phyloP scores from a whole-genome alignment of 2,113 vertebrate species.

The Cyrtonyx montezumae region DNA sequence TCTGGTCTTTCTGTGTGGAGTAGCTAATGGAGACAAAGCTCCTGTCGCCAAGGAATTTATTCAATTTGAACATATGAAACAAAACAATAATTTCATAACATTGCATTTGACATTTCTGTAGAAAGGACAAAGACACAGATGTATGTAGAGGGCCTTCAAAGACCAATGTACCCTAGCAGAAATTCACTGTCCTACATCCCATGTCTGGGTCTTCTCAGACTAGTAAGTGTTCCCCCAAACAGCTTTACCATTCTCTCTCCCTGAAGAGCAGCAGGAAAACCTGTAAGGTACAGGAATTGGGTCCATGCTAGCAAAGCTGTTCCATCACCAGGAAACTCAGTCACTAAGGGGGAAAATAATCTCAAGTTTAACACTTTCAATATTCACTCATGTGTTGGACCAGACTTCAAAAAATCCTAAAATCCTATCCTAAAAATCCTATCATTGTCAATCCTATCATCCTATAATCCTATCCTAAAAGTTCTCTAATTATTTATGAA shows the following conservation, averaged over 20 bases:
- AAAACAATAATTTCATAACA: neutral
- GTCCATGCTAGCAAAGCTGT: neutral
- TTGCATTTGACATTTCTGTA: neutral
- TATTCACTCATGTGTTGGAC: neutral
- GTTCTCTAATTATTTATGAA: neutral
- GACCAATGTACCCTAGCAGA: neutral
- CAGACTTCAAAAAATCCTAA: neutral
- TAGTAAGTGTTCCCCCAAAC: neutral
- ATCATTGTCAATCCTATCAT: too few relatives aligned
- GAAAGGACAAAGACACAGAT: neutral
- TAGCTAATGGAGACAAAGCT: neutral
- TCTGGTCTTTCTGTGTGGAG: neutral
- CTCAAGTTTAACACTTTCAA: neutral
- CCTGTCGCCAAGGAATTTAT: neutral
- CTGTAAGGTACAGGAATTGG: neutral
- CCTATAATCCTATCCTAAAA: neutral
- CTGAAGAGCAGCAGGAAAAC: neutral
- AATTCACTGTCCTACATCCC: neutral
- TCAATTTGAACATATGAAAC: neutral
- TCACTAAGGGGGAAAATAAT: neutral
- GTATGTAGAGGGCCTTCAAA: neutral
- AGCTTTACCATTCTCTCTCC: neutral
- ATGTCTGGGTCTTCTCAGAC: neutral
- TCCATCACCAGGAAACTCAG: neutral
- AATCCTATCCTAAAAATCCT: neutral